A percentile compares a stretch with the other conserved stretches of the same genome.
phyloP scores from a whole-genome alignment of 64 coral and sea anemone species.

The Montipora foliosa region DNA sequence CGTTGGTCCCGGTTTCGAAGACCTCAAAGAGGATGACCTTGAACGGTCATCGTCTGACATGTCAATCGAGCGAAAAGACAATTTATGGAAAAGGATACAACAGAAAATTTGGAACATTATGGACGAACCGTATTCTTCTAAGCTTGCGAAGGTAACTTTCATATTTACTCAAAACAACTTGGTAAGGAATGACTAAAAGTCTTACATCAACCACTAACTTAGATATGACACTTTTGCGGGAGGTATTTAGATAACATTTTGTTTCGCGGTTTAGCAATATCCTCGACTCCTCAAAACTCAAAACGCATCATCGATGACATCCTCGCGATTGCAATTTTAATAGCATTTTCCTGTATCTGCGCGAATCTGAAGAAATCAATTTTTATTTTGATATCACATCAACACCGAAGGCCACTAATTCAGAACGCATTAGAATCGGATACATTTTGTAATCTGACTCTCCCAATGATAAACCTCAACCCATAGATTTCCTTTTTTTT shows the following conservation, averaged over 20 bases:
- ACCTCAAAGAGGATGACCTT: conserved; percentile 55
- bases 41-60: conserved; percentile 25
- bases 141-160: conserved; percentile 74
- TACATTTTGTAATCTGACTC: background rate
- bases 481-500: background rate
- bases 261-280: conserved; percentile 2
- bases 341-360: background rate
- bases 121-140: conserved; percentile 88
- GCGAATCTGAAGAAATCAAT: background rate
- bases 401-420: background rate
- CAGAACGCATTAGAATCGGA: background rate
- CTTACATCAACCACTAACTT: background rate
- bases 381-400: background rate
- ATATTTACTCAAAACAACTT: background rate
- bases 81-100: conserved; percentile 73
- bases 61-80: conserved; percentile 37
- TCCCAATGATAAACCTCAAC: background rate
- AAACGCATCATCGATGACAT: background rate
- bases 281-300: background rate
- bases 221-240: background rate
- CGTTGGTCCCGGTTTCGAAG: conserved; percentile 89
- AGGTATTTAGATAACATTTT: background rate
- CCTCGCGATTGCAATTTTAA: conserved; percentile 23
- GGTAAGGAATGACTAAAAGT: background rate
- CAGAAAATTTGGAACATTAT: conserved; percentile 89